Evolutionary conservation across 2,888 invertebrate genomes (phyloP), one percentile per base, ranked within the genome.

Genomic region (Amorpha juglandis): DNA sequence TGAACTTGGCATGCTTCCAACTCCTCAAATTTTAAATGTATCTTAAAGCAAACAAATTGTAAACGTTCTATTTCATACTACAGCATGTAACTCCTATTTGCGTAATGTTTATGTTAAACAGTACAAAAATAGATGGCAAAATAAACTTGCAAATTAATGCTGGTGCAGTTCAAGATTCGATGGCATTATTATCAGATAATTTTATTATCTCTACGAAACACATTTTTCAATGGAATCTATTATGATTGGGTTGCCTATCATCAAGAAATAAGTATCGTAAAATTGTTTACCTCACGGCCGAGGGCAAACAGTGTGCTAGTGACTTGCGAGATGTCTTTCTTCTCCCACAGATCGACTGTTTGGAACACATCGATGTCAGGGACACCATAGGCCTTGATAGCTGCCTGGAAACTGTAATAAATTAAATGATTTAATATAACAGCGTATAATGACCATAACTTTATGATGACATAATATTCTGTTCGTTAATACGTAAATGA

Each of bases 271-370:
- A 19, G 27, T 12, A 19, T 52, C 12, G 11, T 38, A 16, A 65
- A 11, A 63, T 68, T 63, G 67, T 92, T 94, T 90, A 97, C 97
- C 94, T 96, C 95, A 86, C 98, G 96, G 78, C 98, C 98, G 77
- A 98, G 94, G 67, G 97, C 96, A 88, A 96, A 98, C 70, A 98
- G 94, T 75, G 97, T 97, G 90, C 96, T 97, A 85, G 97, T 96
- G 65, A 98, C 97, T 89, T 95, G 95, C 27, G 96, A 95, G 80
- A 98, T 97, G 90, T 98, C 98, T 90, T 97, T 98, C 95, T 97
- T 97, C 89, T 99, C 99, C 95, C 96, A 99, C 64, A 99, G 95
- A 88, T 99, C 99, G 63, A 98, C 98, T 6, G 99, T 99, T 93
- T 99, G 98, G 96, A 99, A 99, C 65, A 98, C 96, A 89, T 99